Conservation (phyloP, 2,113 vertebrate genomes). For the Petroica traversi region DNA sequence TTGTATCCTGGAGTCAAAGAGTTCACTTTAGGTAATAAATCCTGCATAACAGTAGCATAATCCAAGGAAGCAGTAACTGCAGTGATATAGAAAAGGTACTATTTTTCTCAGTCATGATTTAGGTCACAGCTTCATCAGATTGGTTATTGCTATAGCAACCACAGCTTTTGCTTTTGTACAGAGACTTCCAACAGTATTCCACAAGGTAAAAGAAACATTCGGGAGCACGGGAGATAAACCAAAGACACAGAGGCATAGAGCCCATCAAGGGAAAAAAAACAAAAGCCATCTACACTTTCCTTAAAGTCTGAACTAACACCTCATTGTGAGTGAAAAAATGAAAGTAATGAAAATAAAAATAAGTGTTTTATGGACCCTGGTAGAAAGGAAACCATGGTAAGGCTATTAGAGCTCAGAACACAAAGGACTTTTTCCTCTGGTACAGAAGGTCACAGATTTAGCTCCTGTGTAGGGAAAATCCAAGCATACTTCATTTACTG, state of each 20-base stretch:
- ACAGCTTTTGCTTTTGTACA: slow-evolving; percentile 71
- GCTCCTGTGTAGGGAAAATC: slow-evolving; percentile 13
- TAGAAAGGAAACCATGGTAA: neutral
- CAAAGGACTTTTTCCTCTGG: neutral
- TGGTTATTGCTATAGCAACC: slow-evolving; percentile 88
- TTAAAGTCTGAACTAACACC: neutral
- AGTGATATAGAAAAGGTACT: slow-evolving; percentile 63
- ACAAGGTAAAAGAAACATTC: slow-evolving; percentile 68
- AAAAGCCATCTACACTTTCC: neutral
- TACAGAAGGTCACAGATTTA: slow-evolving; percentile 1
- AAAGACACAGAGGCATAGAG: neutral
- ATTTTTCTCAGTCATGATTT: slow-evolving; percentile 77
- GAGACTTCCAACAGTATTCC: slow-evolving; percentile 75
- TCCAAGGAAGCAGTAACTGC: slow-evolving; percentile 32
- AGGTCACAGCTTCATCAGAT: slow-evolving; percentile 81
- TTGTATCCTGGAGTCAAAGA: slow-evolving; percentile 12
- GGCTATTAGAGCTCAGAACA: neutral
- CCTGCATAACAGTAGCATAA: neutral
- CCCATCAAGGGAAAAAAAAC: neutral
- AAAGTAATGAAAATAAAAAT: neutral
- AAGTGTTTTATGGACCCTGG: neutral
- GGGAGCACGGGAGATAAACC: slow-evolving; percentile 26
- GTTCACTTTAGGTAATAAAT: slow-evolving; percentile 67
- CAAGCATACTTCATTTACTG: neutral
- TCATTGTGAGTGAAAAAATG: neutral